Evolutionary conservation across 1,140 invertebrate genomes (phyloP).

Genomic region (Drosophila teissieri): DNA sequence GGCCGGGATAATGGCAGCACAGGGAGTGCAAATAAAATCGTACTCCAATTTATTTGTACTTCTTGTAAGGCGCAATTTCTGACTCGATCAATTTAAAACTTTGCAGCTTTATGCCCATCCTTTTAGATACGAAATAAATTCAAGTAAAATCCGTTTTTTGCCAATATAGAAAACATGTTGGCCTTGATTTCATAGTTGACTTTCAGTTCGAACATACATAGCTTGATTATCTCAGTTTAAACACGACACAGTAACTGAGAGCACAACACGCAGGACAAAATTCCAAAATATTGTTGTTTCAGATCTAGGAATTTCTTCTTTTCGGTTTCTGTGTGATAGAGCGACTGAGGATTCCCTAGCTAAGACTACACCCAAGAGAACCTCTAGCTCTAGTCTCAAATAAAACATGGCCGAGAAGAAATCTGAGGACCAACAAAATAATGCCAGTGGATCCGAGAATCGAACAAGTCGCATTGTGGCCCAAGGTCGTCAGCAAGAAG

Average conservation of each 20-base stretch:
- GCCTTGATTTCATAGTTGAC: not conserved
- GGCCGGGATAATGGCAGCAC: slow-evolving; percentile 12
- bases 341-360: not conserved
- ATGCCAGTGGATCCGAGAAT: not conserved
- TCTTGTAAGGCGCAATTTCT: slow-evolving; percentile 1
- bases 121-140: too few species aligned
- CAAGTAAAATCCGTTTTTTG: not conserved
- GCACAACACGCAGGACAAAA: not conserved
- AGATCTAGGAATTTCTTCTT: too few species aligned
- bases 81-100: slow-evolving; percentile 11
- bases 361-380: not conserved
- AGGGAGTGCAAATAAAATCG: slow-evolving; percentile 25
- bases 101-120: too few species aligned
- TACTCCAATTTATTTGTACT: slow-evolving; percentile 25
- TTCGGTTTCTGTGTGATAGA: not conserved
- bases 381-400: not conserved
- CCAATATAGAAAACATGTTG: not conserved
- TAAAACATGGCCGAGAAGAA: not conserved
- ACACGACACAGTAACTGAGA: not conserved
- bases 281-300: not conserved
- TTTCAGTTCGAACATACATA: not conserved
- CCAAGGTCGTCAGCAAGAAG: not conserved
- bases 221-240: too few species aligned
- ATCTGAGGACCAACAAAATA: not conserved
- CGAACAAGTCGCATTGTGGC: not conserved